Percentiles rank a stretch among this genome's conserved stretches.
Evolutionary conservation across 2,888 invertebrate genomes (phyloP).

Genomic region (Pandemis corylana): DNA sequence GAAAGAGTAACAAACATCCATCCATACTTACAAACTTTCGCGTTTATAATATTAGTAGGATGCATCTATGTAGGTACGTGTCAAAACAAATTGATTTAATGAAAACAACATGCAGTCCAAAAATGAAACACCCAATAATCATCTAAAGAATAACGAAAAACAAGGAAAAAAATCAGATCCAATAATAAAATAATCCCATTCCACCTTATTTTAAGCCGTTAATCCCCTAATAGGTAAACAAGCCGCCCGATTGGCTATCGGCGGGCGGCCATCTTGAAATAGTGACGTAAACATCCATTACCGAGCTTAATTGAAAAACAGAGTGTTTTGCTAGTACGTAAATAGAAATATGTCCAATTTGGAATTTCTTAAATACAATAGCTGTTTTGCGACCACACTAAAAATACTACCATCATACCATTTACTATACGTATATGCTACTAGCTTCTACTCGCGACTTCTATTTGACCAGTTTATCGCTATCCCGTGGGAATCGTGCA

Average conservation of each 20-base stretch:
- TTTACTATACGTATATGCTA: too few relatives aligned
- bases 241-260: slow-evolving; percentile 34
- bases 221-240: slow-evolving; percentile 44
- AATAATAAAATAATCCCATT: not conserved
- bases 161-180: not conserved
- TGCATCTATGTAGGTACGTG: too few relatives aligned
- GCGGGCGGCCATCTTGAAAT: slow-evolving; percentile 48
- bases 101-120: not conserved
- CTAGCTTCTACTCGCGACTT: too few relatives aligned
- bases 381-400: too few relatives aligned
- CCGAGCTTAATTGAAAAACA: slow-evolving; percentile 43
- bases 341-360: not conserved
- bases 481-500: too few relatives aligned
- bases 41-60: too few relatives aligned
- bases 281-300: slow-evolving; percentile 51
- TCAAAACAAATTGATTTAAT: not conserved
- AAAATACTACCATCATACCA: too few relatives aligned
- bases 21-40: too few relatives aligned
- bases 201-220: not conserved
- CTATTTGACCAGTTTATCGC: too few relatives aligned
- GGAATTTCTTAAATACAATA: not conserved
- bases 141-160: not conserved
- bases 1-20: too few relatives aligned
- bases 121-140: not conserved
- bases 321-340: slow-evolving; percentile 26